phyloP scores from a whole-genome alignment of 2,888 invertebrate genomes.

The Drosophila colorata region DNA sequence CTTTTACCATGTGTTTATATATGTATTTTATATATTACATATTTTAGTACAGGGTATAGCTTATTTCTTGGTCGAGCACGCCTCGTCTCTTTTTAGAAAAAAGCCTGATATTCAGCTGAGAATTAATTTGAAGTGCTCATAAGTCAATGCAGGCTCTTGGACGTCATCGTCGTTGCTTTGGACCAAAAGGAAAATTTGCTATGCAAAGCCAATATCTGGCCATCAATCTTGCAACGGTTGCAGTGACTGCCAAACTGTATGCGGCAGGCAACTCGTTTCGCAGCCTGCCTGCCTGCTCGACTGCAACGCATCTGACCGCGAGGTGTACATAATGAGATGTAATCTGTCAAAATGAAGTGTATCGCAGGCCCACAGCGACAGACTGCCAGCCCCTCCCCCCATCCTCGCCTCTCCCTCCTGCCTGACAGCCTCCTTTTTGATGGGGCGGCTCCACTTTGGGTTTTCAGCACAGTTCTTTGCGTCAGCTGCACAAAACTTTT shows the following conservation, averaged over 20 bases:
- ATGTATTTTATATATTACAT: too few relatives aligned
- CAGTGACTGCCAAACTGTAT: slow-evolving; percentile 61
- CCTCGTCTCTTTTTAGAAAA: slow-evolving; percentile 1
- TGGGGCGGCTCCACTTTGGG: slow-evolving; percentile 40
- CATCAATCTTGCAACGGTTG: slow-evolving; percentile 66
- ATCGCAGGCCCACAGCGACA: slow-evolving; percentile 64
- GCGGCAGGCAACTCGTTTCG: slow-evolving; percentile 55
- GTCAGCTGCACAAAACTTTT: slow-evolving; percentile 48
- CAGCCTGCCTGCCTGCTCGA: slow-evolving; percentile 1
- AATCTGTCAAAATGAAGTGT: slow-evolving; percentile 84
- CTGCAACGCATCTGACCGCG: slow-evolving; percentile 65
- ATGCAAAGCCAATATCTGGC: slow-evolving; percentile 72
- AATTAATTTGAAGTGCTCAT: slow-evolving; percentile 77
- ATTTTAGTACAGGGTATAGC: slow-evolving; percentile 3
- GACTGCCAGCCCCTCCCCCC: not conserved
- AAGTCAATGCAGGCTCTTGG: slow-evolving; percentile 53
- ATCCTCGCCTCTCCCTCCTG: not conserved
- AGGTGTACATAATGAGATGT: slow-evolving; percentile 84
- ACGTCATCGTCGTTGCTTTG: slow-evolving; percentile 45
- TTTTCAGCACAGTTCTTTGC: slow-evolving; percentile 35
- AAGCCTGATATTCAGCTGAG: slow-evolving; percentile 21
- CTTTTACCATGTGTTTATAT: too few relatives aligned
- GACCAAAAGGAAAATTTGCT: slow-evolving; percentile 32
- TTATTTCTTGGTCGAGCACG: not conserved
- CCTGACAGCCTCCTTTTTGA: slow-evolving; percentile 29